phyloP scores from a whole-genome alignment of 1,140 invertebrate genomes.

The Heterodera schachtii region DNA sequence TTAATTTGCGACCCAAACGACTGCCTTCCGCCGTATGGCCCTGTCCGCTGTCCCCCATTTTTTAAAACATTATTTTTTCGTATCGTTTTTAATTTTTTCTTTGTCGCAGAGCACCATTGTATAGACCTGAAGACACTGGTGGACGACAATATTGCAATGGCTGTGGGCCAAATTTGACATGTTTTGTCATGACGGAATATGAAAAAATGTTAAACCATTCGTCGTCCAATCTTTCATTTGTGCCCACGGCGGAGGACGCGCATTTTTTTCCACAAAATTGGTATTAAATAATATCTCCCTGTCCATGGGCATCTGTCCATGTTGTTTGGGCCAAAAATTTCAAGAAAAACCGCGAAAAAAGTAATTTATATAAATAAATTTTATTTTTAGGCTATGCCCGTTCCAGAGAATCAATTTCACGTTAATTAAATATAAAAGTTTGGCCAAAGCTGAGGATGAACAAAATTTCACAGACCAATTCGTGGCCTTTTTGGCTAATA shows the following conservation, averaged over 20 bases:
- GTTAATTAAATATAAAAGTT: slow-evolving; percentile 31
- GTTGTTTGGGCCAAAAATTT: too few species aligned
- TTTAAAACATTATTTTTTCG: too few species aligned
- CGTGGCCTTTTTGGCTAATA: neutral
- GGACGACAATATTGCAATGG: slow-evolving; percentile 30
- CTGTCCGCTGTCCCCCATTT: too few species aligned
- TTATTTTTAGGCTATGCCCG: slow-evolving; percentile 42
- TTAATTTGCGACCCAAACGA: too few species aligned
- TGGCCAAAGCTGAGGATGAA: slow-evolving; percentile 9
- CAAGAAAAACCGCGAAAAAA: neutral
- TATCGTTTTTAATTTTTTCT: too few species aligned
- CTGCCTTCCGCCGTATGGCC: too few species aligned
- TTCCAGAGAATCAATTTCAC: slow-evolving; percentile 34
- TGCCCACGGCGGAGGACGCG: slow-evolving; percentile 27
- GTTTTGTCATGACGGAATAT: slow-evolving; percentile 41
- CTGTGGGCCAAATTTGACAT: slow-evolving; percentile 39
- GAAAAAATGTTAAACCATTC: slow-evolving; percentile 27
- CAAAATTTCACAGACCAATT: neutral
- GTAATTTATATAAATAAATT: neutral
- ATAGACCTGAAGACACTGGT: neutral
- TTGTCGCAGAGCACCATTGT: neutral
- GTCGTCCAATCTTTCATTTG: neutral
- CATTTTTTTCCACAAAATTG: slow-evolving; percentile 46
- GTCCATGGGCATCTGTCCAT: neutral
- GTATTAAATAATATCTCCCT: slow-evolving; percentile 16